These are phyloP conservation scores for Oasisia sp. DNA, from an alignment of 2,888 invertebrate genomes.

Conservation along the genomic window DNA sequence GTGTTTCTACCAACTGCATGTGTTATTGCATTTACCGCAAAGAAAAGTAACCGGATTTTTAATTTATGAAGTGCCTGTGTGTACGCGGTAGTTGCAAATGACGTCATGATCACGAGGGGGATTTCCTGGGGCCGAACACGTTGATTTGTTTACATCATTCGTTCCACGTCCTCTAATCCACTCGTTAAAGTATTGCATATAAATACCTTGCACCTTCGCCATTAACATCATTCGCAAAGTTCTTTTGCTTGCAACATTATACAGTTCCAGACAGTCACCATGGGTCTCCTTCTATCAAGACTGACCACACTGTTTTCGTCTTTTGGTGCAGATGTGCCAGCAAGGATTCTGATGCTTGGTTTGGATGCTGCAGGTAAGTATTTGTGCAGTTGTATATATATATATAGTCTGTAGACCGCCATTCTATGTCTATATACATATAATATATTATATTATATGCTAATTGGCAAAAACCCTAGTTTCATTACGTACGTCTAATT, in stretches of 20 bases:
- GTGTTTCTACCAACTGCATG: background rate
- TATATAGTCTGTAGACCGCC: too few species aligned
- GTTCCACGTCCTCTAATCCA: background rate
- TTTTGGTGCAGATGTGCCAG: constrained; percentile 40
- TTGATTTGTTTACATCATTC: constrained; percentile 17
- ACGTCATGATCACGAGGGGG: background rate
- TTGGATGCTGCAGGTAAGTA: constrained; percentile 60
- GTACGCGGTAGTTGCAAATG: background rate
- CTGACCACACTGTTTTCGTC: constrained; percentile 35
- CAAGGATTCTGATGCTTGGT: constrained; percentile 60
- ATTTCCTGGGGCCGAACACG: background rate
- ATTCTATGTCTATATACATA: too few species aligned
- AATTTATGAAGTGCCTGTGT: background rate
- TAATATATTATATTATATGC: too few species aligned
- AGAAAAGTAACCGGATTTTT: background rate
- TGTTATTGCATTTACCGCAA: background rate
- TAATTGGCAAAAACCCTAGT: too few species aligned
- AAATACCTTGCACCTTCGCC: background rate
- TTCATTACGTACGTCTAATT: too few species aligned
- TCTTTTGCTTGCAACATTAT: background rate
- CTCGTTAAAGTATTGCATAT: background rate
- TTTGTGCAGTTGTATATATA: background rate
- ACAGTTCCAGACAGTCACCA: constrained; percentile 21
- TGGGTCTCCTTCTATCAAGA: constrained; percentile 45
- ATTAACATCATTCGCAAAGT: background rate